Evolutionary conservation across 2,888 invertebrate genomes (phyloP), one percentile per base, ranked within the genome.

Genomic region (Metellina segmentata): DNA sequence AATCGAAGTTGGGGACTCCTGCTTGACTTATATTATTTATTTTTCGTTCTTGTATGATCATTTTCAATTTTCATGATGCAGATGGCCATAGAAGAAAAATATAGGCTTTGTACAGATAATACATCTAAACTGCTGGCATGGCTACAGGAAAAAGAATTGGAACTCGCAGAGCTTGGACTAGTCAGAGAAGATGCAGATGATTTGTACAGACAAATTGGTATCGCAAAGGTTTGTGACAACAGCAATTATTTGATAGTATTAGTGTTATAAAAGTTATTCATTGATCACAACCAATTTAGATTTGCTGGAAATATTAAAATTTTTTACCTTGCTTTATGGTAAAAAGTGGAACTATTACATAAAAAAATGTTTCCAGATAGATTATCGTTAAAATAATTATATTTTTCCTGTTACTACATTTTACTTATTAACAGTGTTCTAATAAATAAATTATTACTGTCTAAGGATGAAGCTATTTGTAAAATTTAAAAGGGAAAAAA

Each of bases 21-120:
- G 61, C 61, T 34, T 34, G 34, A 61, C 9, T 1, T 52, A 53
- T 2, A 51, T 53, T 19, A 78, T 61, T 85, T 79, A 51, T 70
- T 48, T 83, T 87, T 79, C 8, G 20, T 61, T 49, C 13, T 69
- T 77, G 20, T 75, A 69, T 81, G 19, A 16, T 90, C 16, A 53
- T 51, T 75, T 70, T 85, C 71, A 52, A 78, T 74, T 71, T 74
- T 53, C 51, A 51, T 82, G 72, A 74, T 77, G 78, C 92, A 98
- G 98, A 98, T 98, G 97, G 98, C 98, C 94, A 97, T 98, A 94
- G 97, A 98, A 95, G 98, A 98, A 95, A 98, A 98, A 95, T 98
- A 98, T 96, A 97, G 97, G 95, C 96, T 97, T 94, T 98, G 98
- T 95, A 98, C 98, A 95, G 98, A 98, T 95, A 97, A 97, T 74